phyloP scores from a whole-genome alignment of 2,113 vertebrate species.

The Pampusana beccarii region DNA sequence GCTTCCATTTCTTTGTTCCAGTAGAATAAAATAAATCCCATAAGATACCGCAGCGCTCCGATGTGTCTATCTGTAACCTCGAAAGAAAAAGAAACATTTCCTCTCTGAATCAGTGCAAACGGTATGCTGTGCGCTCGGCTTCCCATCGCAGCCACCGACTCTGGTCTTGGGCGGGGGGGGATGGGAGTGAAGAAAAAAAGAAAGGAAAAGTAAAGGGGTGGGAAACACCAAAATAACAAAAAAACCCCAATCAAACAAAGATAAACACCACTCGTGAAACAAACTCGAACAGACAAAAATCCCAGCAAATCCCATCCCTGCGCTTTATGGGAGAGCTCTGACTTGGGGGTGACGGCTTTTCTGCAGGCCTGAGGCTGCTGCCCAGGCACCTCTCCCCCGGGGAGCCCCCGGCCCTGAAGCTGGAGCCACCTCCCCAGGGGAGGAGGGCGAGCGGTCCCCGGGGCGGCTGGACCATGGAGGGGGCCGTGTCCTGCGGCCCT shows the following conservation, averaged over 20 bases:
- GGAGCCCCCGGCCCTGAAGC: background rate
- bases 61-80: slow-evolving; percentile 17
- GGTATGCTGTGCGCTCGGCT: background rate
- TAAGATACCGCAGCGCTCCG: background rate
- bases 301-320: background rate
- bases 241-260: no score
- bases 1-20: background rate
- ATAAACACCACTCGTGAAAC: background rate
- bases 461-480: no score
- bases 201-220: background rate
- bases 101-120: slow-evolving; percentile 29
- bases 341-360: background rate
- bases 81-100: slow-evolving; percentile 46
- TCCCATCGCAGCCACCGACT: background rate
- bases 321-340: background rate
- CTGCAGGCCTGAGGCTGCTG: background rate
- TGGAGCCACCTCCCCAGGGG: background rate
- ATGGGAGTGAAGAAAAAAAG: background rate
- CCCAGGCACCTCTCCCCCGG: background rate
- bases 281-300: background rate
- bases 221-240: no score
- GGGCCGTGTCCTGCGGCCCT: background rate
- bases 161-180: background rate
- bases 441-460: background rate
- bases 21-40: background rate